Evolutionary conservation across 2,113 vertebrate species (phyloP).

Genomic region (Rhagologus leucostigma): DNA sequence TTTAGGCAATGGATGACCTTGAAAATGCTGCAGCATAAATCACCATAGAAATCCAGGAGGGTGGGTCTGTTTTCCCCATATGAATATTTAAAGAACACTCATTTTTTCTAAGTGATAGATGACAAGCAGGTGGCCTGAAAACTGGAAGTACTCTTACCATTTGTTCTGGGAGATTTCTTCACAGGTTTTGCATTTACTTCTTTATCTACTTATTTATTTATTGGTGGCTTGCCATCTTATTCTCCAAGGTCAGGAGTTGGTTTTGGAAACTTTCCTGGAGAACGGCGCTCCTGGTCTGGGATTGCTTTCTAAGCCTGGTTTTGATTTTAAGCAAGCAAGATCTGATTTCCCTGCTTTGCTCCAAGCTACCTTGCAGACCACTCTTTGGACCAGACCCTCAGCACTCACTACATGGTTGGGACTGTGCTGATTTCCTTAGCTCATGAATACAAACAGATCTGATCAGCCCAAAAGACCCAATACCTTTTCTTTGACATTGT

Average conservation of each 20-base stretch:
- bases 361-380: conserved; percentile 39
- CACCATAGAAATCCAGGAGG: conserved; percentile 31
- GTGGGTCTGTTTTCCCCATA: conserved; percentile 51
- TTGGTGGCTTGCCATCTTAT: conserved; percentile 58
- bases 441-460: neutral
- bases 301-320: conserved; percentile 40
- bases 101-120: conserved; percentile 59
- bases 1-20: conserved; percentile 48
- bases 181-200: conserved; percentile 48
- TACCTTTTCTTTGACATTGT: neutral
- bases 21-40: conserved; percentile 47
- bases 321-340: conserved; percentile 45
- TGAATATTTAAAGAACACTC: conserved; percentile 48
- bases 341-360: conserved; percentile 19
- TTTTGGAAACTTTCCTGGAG: conserved; percentile 54
- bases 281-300: neutral
- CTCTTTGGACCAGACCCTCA: neutral
- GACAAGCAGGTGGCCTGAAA: conserved; percentile 61
- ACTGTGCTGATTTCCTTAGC: neutral
- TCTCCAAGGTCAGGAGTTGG: conserved; percentile 42
- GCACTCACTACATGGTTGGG: fast-evolving
- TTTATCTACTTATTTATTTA: conserved; percentile 65
- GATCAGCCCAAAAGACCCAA: neutral
- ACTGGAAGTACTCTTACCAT: conserved; percentile 36
- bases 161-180: conserved; percentile 48